Base-by-base conservation (phyloP, 1,140 invertebrate species). In the Drosophila serrata region DNA sequence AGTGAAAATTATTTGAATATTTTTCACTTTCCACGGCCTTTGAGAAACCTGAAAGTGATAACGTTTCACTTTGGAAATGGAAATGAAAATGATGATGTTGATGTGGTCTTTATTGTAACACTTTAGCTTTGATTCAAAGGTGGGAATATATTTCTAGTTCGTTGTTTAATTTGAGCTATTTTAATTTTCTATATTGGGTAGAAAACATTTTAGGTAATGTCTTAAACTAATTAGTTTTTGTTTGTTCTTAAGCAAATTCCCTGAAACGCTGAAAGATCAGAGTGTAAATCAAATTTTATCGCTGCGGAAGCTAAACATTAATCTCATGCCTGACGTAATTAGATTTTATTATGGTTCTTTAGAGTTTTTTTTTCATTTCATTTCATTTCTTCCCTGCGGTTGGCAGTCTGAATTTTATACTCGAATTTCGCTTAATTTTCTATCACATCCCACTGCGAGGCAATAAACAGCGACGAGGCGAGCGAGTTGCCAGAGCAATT, bases 401-500 rank as follows among this genome's bases (percentile, higher is more conserved):
- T 49, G 33, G 27, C 49, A 35, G 39, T 8, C 35, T 43, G 40
- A 43, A 31, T 58, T 76, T 76, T 65, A 57, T 49, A 33, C 33
- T 48, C 42, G 43, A 48, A 29, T 19, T 58, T 9, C 22, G 33
- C 33, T 73, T 73, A 35, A 73, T 67, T 76, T 76, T 76, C 73
- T 58, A 76, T 76, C 73, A 75, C 51, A 76, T 40, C 31, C 73
- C 53, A 56, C 33, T 29, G 51, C 31, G 31, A 31, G 53, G 55
- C 74, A 22, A 77, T 77, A 77, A 77, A 77, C 75, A 68, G 46
- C 39, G 19, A 12, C 29, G 58, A 62, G 49, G 49, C 78, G 75
- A 78, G 68, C 73, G 81, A 82, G 80, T 82, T 87, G 82, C 58
- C 60, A 45, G 82, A 85, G 85, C 81, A 88, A 88, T 88, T 88